Evolutionary conservation across 2,888 invertebrate genomes (phyloP), one percentile per base, ranked within the genome.

Genomic region (Dioctria linearis): DNA sequence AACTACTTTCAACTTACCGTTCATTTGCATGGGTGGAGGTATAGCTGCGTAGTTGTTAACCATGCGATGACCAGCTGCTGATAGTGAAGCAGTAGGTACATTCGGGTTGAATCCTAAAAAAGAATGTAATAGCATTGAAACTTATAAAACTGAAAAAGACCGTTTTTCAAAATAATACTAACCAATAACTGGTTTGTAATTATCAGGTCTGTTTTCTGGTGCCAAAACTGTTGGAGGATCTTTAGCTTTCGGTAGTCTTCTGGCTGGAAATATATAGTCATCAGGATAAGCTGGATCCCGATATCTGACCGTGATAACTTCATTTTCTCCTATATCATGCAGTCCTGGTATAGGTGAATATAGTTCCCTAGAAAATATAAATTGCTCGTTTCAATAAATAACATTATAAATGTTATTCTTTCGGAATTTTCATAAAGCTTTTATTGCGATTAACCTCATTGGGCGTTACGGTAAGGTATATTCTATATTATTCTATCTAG

Each of bases 161-260:
- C 25, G 54, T 9, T 63, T 87, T 73, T 46, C 51, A 69, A 73
- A 40, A 71, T 43, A 13, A 65, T 73, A 9, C 8, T 46, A 90
- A 89, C 96, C 96, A 83, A 95, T 93, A 86, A 92, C 92, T 5
- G 96, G 95, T 79, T 93, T 90, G 92, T 94, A 96, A 86, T 94
- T 93, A 83, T 93, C 91, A 85, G 91, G 90, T n/a, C 94, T 91
- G 87, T 95, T 93, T 54, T 93, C 93, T 0, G 96, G 95, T 86
- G 96, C 96, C 79, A 98, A 90, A 6, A 96, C 94, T 82, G 91
- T 90, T 0, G 92, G 91, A 2, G 98, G 96, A 84, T 94, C 93
- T 80, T 91, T 90, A 25, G 92, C 95, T 3, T 92, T 92, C 81
- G 91, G 90, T 51, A 95, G 90, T 79, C 93, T 90, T 37, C 90